Conservation (phyloP, 2,113 vertebrate species). For the Myrmecophaga tridactyla region DNA sequence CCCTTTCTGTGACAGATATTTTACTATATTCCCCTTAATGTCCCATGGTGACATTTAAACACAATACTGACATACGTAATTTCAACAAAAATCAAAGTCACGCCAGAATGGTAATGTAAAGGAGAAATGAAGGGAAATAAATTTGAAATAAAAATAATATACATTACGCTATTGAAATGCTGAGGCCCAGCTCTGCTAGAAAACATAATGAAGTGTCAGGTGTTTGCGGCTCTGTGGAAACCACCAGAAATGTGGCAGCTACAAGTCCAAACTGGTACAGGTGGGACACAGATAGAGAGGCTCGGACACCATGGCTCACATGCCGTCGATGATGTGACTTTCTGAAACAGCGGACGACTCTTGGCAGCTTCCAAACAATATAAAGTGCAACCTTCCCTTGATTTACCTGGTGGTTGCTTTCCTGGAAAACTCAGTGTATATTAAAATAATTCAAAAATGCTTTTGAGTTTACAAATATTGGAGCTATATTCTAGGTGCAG, state of each 20-base stretch:
- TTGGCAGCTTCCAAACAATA: neutral
- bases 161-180: neutral
- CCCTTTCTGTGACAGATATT: neutral
- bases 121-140: neutral
- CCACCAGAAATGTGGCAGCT: neutral
- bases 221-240: neutral
- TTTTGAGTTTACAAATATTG: neutral
- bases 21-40: neutral
- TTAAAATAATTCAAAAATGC: slow-evolving; percentile 11
- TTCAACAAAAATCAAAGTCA: neutral
- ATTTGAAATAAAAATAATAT: neutral
- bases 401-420: neutral
- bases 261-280: neutral
- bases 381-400: neutral
- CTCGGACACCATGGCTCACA: neutral
- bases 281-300: neutral
- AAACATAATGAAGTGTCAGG: neutral
- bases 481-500: neutral
- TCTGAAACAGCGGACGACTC: neutral
- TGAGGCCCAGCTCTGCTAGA: neutral
- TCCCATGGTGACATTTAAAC: slow-evolving; percentile 19
- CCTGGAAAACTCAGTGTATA: neutral
- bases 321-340: neutral
- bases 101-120: neutral
- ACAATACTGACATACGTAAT: slow-evolving; percentile 69